These are phyloP conservation scores for Corynorhinus townsendii DNA, from an alignment of 2,113 vertebrate genomes.

Conservation along the genomic window DNA sequence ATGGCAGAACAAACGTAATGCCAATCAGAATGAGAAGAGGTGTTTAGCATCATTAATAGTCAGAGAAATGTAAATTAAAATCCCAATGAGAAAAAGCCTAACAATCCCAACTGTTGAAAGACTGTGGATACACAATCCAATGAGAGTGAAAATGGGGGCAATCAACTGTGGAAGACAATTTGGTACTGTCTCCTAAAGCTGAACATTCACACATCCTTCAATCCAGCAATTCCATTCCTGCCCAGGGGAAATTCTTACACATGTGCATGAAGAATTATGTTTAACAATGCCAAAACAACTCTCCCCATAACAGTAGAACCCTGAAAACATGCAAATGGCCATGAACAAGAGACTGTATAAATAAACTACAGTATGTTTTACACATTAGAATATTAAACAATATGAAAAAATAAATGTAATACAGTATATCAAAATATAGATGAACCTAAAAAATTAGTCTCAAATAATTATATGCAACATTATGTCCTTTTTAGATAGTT, in stretches of 20 bases:
- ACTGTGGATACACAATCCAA: background rate
- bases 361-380: background rate
- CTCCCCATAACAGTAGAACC: background rate
- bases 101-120: background rate
- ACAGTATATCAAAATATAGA: background rate
- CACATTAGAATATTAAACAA: background rate
- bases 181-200: background rate
- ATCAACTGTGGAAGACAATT: background rate
- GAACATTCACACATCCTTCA: background rate
- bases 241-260: background rate
- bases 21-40: background rate
- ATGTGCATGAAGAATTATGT: background rate
- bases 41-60: no score
- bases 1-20: background rate
- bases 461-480: background rate
- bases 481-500: background rate
- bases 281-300: background rate
- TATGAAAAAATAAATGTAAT: background rate
- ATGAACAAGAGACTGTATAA: background rate
- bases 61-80: background rate
- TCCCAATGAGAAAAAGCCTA: background rate
- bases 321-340: background rate
- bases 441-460: background rate
- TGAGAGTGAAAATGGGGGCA: background rate
- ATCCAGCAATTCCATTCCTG: background rate